Percentiles rank a stretch among this genome's conserved stretches.
Evolutionary conservation across 1,140 invertebrate genomes (phyloP).

Genomic region (Pteromalus puparum): DNA sequence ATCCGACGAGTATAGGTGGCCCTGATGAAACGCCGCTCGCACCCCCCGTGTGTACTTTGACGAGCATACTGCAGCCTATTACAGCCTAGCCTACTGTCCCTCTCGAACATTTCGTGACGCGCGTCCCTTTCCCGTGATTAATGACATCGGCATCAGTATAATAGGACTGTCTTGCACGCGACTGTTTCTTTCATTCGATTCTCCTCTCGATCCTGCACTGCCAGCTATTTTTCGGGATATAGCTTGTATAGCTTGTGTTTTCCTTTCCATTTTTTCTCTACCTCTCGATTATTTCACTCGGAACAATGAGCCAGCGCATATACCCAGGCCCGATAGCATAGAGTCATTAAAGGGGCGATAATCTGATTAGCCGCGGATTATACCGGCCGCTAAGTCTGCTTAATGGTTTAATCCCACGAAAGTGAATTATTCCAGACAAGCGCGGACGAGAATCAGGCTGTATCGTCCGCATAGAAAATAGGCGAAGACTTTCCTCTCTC

Average conservation of each 20-base stretch:
- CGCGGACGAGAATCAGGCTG: constrained; percentile 57
- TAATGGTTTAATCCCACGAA: constrained; percentile 9
- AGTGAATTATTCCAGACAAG: constrained; percentile 4
- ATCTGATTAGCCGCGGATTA: constrained; percentile 8
- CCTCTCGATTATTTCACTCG: neutral
- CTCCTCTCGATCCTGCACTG: constrained; percentile 22
- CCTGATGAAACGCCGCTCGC: constrained; percentile 53
- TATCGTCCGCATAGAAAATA: constrained; percentile 62
- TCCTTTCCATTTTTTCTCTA: neutral
- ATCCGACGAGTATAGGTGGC: constrained; percentile 25
- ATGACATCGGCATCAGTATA: too few species aligned
- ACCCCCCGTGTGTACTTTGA: constrained; percentile 51
- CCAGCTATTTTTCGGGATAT: neutral
- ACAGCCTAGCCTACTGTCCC: constrained; percentile 21
- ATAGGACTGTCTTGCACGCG: constrained; percentile 18
- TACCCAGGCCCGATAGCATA: neutral
- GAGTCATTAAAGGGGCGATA: neutral
- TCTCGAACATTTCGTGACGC: constrained; percentile 57
- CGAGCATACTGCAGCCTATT: constrained; percentile 61
- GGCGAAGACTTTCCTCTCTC: constrained; percentile 29
- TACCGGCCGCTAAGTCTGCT: neutral
- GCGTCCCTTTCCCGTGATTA: constrained; percentile 61
- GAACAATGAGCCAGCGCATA: too few species aligned
- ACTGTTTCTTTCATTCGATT: constrained; percentile 34
- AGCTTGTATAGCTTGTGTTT: neutral